Conservation (phyloP, 2,888 invertebrate species). For the Villa cingulata region DNA sequence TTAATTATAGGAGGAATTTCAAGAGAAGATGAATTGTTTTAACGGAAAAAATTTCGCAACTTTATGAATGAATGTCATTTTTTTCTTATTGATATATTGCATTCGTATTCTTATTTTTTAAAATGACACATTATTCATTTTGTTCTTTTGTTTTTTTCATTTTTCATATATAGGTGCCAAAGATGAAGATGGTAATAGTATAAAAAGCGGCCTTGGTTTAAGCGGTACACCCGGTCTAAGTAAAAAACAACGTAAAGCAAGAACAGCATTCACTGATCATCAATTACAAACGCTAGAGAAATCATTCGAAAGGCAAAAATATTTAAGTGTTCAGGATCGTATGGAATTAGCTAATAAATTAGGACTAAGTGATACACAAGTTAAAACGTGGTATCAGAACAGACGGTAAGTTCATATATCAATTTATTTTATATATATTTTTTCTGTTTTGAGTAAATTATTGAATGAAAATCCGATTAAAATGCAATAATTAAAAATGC, state of each 20-base stretch:
- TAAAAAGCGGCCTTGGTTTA: constrained; percentile 33
- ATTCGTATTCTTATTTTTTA: too few relatives aligned
- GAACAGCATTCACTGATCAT: constrained; percentile 98
- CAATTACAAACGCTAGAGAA: constrained; percentile 93
- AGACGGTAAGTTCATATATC: constrained; percentile 84
- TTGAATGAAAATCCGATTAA: too few relatives aligned
- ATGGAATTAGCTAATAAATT: constrained; percentile 96
- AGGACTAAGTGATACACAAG: constrained; percentile 95
- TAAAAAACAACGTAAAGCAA: constrained; percentile 92
- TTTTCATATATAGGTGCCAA: constrained; percentile 59
- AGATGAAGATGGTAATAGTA: constrained; percentile 56
- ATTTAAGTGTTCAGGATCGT: constrained; percentile 90
- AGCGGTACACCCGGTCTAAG: constrained; percentile 41
- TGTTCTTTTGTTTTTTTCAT: neutral
- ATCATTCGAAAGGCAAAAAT: constrained; percentile 94
- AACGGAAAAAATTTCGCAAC: too few relatives aligned
- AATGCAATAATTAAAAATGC: too few relatives aligned
- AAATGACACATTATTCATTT: neutral
- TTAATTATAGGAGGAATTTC: too few relatives aligned
- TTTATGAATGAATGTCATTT: too few relatives aligned
- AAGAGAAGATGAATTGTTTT: too few relatives aligned
- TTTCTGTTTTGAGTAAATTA: too few relatives aligned
- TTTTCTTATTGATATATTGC: too few relatives aligned
- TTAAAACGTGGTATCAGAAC: constrained; percentile 99
- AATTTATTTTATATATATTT: too few relatives aligned